Evolutionary conservation across 1,140 invertebrate genomes (phyloP), one percentile per base, ranked within the genome.

Genomic region (Diprion similis): DNA sequence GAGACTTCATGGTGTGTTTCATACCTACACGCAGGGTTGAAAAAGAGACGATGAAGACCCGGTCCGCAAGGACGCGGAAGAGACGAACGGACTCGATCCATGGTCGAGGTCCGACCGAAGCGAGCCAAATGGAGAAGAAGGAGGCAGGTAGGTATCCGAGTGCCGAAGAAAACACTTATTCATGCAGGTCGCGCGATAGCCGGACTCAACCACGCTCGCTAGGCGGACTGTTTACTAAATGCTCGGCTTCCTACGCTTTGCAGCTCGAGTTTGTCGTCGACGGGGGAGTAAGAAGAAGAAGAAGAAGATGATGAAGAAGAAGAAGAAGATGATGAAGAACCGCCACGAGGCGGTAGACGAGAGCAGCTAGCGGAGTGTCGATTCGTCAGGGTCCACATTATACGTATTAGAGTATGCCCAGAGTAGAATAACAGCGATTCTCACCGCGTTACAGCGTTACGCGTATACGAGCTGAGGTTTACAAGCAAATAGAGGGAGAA

Each of bases 401-500:
- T 37, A 37, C 24, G 24, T 37, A 37, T 37, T 37, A 37, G 24
- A 37, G 24, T 37, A 37, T 37, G 24, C 24, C 24, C 24, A 6
- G 24, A 37, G 24, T 37, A 37, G 24, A 37, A 37, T 37, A 37
- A 37, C 24, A 37, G 0, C 24, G 24, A 37, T 37, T 37, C 24
- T 37, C 24, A 37, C 24, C 24, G 24, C 24, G 24, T 37, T 37
- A 37, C 24, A 37, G 24, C 24, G 80, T 81, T 81, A 81, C 81
- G 80, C 81, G 80, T 82, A 79, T 78, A 82, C 78, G 80, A 74
- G 69, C 76, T 73, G 80, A 82, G 76, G 75, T 51, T 74, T 66
- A 47, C 37, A 15, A 48, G 48, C 67, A 37, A 45, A 17, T 7
- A 0, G 45, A 37, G 24, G 24, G 24, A 37, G 24, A 37, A 37